Evolutionary conservation across 2,113 vertebrate genomes (phyloP).

Genomic region (Mystacornis crossleyi): DNA sequence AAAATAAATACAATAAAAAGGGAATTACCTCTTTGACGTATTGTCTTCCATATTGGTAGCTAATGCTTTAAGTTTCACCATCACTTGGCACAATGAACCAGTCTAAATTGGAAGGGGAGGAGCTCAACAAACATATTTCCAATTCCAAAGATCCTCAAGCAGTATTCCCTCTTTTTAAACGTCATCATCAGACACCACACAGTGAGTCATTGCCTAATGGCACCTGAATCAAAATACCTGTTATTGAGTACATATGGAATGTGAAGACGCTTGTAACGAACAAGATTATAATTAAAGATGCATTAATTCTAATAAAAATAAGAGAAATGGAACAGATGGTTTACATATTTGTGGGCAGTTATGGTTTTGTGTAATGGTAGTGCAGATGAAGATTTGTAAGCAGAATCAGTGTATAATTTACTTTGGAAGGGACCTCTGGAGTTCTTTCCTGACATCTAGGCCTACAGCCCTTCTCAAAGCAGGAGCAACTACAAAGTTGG

Average conservation of each 20-base stretch:
- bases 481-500: background rate
- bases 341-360: conserved; percentile 22
- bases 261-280: conserved; percentile 14
- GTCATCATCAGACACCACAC: background rate
- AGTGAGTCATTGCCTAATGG: conserved; percentile 12
- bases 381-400: background rate
- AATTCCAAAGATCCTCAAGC: conserved; percentile 19
- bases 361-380: background rate
- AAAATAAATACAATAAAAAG: background rate
- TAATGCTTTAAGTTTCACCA: background rate
- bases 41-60: background rate
- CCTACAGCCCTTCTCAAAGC: background rate
- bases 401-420: background rate
- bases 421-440: background rate
- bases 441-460: background rate
- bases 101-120: background rate
- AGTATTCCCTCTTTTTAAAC: background rate
- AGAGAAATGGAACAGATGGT: conserved; percentile 13
- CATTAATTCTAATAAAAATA: conserved; percentile 39
- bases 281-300: conserved; percentile 36
- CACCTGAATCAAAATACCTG: background rate
- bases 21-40: background rate
- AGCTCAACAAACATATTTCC: conserved; percentile 7
- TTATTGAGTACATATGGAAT: background rate
- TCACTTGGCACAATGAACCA: background rate